Percentiles rank a stretch among this genome's conserved stretches.
phyloP scores from a whole-genome alignment of 2,113 vertebrate genomes.

The Panthera tigris region DNA sequence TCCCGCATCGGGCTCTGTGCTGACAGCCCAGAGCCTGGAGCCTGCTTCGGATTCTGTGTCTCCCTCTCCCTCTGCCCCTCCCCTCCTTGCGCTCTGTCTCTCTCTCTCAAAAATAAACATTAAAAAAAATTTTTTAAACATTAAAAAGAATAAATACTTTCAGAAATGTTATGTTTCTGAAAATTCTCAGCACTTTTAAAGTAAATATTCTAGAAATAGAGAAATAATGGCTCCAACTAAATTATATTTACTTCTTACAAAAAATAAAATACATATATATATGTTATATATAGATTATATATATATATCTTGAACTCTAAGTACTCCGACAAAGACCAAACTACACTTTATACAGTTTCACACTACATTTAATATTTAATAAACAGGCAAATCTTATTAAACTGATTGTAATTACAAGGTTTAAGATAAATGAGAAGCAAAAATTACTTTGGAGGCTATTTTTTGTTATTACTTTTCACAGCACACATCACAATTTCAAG shows the following conservation, averaged over 20 bases:
- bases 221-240: neutral
- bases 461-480: neutral
- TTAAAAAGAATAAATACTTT: neutral
- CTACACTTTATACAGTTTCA: neutral
- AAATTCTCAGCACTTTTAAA: neutral
- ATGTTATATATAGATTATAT: too few relatives aligned
- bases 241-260: neutral
- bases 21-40: too few relatives aligned
- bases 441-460: neutral
- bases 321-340: neutral
- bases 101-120: too few relatives aligned
- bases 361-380: neutral
- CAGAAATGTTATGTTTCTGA: neutral
- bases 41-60: too few relatives aligned
- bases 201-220: conserved; percentile 6
- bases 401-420: neutral
- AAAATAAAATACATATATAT: too few relatives aligned
- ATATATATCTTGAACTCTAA: conserved; percentile 1
- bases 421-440: neutral
- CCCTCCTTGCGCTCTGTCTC: too few relatives aligned
- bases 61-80: too few relatives aligned
- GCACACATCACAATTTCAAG: neutral
- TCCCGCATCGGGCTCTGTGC: too few relatives aligned
- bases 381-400: neutral
- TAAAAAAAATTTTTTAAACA: too few relatives aligned